Evolutionary conservation across 2,888 invertebrate species (phyloP), one percentile per base, ranked within the genome.

Genomic region (Mythimna loreyi): DNA sequence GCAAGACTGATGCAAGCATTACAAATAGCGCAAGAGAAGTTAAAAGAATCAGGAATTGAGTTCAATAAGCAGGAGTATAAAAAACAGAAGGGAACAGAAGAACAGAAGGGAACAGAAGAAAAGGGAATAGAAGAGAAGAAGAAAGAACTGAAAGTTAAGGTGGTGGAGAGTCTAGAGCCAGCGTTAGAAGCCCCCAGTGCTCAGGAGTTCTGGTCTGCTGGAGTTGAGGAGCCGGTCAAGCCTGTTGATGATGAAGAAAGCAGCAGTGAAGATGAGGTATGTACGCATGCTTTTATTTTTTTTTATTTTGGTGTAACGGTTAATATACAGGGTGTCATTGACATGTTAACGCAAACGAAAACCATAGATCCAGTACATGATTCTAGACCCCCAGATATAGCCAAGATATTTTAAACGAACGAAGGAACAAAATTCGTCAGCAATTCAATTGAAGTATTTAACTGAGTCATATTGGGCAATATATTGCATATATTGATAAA

Each of bases 261-360:
- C 59, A 93, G 93, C 63, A 94, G 95, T 62, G 96, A 94, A 23
- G 96, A 96, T 53, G 95, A 96, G 91, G 96, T 96, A 69, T 72
- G 90, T 86, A 28, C n/a, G 45, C 16, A 2, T 67, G 9, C 0
- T 75, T 25, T 19, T 13, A 11, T 6, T 50, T 13, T 28, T 30
- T 16, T 21, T 23, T 58, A 8, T 28, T 28, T 2, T 28, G 28
- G 28, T 28, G 28, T 28, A 28, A 4, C 28, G 28, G 28, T 28
- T 28, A 49, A 25, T n/a, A n/a, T n/a, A n/a, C n/a, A n/a, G n/a
- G n/a, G n/a, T n/a, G n/a, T n/a, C n/a, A n/a, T n/a, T n/a, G n/a
- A n/a, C n/a, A n/a, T n/a, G n/a, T n/a, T n/a, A n/a, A n/a, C n/a
- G n/a, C n/a, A n/a, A n/a, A n/a, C n/a, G n/a, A n/a, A n/a, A n/a